Evolutionary conservation across 2,113 vertebrate genomes (phyloP).

Genomic region (Cyprinodon variegatus): DNA sequence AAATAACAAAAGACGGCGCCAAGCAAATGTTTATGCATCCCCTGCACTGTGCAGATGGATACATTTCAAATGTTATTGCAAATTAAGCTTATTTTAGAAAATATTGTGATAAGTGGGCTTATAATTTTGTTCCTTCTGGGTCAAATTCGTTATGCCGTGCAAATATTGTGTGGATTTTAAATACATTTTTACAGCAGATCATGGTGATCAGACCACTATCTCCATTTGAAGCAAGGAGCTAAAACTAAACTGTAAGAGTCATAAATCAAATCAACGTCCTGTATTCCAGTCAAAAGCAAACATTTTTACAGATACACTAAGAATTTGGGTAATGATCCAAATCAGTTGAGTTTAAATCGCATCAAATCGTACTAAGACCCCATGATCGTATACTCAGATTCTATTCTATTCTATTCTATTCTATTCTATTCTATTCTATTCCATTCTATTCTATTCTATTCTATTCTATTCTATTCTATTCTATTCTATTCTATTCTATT

Average conservation of each 20-base stretch:
- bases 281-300: background rate
- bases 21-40: background rate
- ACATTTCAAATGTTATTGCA: background rate
- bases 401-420: background rate
- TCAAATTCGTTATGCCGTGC: too few relatives aligned
- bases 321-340: background rate
- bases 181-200: too few relatives aligned
- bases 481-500: too few relatives aligned
- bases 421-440: background rate
- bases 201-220: too few relatives aligned
- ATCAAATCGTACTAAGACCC: background rate
- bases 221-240: too few relatives aligned
- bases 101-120: background rate
- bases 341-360: background rate
- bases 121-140: too few relatives aligned
- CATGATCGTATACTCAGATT: background rate
- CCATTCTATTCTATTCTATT: too few relatives aligned
- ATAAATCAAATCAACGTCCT: too few relatives aligned
- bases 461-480: too few relatives aligned
- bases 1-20: background rate
- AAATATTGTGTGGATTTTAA: too few relatives aligned
- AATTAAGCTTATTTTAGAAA: background rate
- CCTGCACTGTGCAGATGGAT: background rate
- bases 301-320: background rate
- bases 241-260: too few relatives aligned